Evolutionary conservation across 2,888 invertebrate genomes (phyloP).

Genomic region (Papilio demoleus): DNA sequence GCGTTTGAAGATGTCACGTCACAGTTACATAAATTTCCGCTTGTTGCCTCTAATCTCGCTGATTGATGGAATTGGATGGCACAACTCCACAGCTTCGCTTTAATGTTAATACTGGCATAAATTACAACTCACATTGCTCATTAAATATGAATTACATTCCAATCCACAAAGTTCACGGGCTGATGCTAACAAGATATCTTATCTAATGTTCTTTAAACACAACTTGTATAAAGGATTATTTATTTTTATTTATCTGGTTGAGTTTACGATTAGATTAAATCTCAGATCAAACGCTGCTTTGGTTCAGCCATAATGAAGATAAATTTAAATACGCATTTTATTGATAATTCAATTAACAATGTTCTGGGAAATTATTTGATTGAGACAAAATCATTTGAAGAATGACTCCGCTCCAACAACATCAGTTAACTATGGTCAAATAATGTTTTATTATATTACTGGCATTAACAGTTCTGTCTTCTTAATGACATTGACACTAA

Average conservation of each 20-base stretch:
- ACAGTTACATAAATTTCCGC: conserved; percentile 37
- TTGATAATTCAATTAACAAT: too few species aligned
- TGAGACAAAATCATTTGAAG: too few species aligned
- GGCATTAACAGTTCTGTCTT: too few species aligned
- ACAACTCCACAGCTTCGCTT: conserved; percentile 25
- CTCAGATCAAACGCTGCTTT: not conserved
- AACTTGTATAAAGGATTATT: not conserved
- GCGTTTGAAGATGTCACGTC: conserved; percentile 38
- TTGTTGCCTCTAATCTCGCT: conserved; percentile 36
- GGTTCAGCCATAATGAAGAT: not conserved
- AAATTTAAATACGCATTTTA: not conserved
- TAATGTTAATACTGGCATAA: conserved; percentile 26
- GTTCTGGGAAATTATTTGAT: too few species aligned
- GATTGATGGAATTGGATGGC: conserved; percentile 36
- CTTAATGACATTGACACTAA: too few species aligned
- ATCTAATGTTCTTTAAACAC: conserved; percentile 26
- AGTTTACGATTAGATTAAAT: not conserved
- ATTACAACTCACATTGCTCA: conserved; percentile 37
- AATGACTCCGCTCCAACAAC: too few species aligned
- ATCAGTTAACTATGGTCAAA: too few species aligned
- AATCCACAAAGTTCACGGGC: conserved; percentile 32
- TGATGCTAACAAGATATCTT: conserved; percentile 39
- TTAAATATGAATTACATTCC: conserved; percentile 43
- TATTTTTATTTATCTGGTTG: not conserved
- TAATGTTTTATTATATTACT: too few species aligned